phyloP scores from a whole-genome alignment of 1,140 invertebrate genomes.

The Micrasema longulum region DNA sequence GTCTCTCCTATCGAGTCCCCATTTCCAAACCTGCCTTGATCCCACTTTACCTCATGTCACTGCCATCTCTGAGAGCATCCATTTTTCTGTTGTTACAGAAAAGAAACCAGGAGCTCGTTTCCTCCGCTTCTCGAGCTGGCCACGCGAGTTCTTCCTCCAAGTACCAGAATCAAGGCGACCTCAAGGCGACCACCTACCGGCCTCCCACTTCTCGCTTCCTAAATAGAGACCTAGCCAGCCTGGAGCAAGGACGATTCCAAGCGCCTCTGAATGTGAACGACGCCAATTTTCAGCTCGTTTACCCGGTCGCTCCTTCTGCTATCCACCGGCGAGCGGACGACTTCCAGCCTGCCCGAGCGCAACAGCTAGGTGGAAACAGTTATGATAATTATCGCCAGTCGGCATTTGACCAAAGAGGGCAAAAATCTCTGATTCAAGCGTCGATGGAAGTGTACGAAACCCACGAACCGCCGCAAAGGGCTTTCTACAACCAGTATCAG shows the following conservation, averaged over 20 bases:
- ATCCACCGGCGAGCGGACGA: slow-evolving; percentile 59
- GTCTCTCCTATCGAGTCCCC: background rate
- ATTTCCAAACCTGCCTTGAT: slow-evolving; percentile 1
- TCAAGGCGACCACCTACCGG: slow-evolving; percentile 63
- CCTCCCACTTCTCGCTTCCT: slow-evolving; percentile 57
- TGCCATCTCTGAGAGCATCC: slow-evolving; percentile 52
- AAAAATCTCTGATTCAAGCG: slow-evolving; percentile 51
- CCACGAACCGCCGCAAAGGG: slow-evolving; percentile 45
- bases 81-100: slow-evolving; percentile 66
- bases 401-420: slow-evolving; percentile 18
- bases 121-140: slow-evolving; percentile 45
- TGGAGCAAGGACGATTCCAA: slow-evolving; percentile 49
- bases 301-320: slow-evolving; percentile 46
- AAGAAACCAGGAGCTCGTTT: slow-evolving; percentile 64
- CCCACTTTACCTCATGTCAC: slow-evolving; percentile 32
- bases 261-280: slow-evolving; percentile 56
- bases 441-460: slow-evolving; percentile 54
- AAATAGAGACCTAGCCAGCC: slow-evolving; percentile 57
- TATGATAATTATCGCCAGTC: slow-evolving; percentile 23
- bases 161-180: slow-evolving; percentile 37
- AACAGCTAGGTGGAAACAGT: slow-evolving; percentile 54
- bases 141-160: slow-evolving; percentile 54
- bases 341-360: slow-evolving; percentile 56
- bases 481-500: slow-evolving; percentile 41
- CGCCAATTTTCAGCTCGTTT: slow-evolving; percentile 56